Evolutionary conservation across 2,113 vertebrate species (phyloP).

Genomic region (Columba livia): DNA sequence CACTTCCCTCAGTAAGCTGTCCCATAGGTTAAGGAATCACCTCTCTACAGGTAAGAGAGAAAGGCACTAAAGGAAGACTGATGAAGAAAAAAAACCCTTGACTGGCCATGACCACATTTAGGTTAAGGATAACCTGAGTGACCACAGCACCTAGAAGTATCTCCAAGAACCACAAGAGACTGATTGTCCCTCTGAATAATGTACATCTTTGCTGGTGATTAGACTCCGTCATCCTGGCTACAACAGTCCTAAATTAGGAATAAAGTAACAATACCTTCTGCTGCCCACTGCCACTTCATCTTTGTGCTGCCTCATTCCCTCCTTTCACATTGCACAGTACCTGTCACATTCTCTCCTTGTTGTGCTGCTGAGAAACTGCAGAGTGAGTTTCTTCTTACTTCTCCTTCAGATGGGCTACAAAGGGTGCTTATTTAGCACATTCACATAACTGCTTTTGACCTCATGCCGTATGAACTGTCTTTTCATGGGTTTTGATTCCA

Average conservation of each 20-base stretch:
- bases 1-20: background rate
- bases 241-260: background rate
- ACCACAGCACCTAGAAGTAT: background rate
- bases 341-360: background rate
- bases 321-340: background rate
- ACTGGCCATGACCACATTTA: background rate
- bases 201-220: background rate
- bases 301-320: background rate
- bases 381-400: accelerated
- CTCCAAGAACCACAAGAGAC: background rate
- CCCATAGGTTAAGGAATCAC: background rate
- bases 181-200: background rate
- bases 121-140: background rate
- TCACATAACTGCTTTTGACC: background rate
- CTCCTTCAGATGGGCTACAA: background rate
- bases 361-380: background rate
- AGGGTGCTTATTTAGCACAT: background rate
- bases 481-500: background rate
- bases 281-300: background rate
- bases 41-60: background rate
- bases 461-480: background rate
- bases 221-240: background rate
- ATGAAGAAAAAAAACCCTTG: background rate
- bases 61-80: background rate
- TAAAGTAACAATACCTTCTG: background rate